phyloP scores from a whole-genome alignment of 2,888 invertebrate species.

The Automeris io region DNA sequence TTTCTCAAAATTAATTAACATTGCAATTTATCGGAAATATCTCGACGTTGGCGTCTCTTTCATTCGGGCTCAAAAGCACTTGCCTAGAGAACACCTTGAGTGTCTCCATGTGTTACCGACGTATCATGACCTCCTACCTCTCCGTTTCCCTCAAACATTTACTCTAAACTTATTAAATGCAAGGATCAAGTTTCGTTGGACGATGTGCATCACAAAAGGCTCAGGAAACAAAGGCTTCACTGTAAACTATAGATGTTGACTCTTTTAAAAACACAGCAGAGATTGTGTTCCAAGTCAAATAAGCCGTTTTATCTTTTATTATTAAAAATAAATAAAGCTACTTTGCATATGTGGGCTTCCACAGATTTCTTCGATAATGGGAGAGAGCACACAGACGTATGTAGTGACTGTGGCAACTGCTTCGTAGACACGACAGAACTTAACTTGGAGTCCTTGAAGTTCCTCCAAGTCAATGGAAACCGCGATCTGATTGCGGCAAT shows the following conservation, averaged over 20 bases:
- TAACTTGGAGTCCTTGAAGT: too few relatives aligned
- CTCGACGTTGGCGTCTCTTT: constrained; percentile 9
- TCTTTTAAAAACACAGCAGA: too few relatives aligned
- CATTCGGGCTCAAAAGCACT: constrained; percentile 9
- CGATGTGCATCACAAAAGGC: background rate
- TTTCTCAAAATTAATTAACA: constrained; percentile 12
- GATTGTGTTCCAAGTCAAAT: too few relatives aligned
- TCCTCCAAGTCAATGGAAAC: too few relatives aligned
- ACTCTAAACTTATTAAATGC: background rate
- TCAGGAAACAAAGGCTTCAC: background rate
- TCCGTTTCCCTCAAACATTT: background rate
- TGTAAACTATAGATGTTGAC: background rate
- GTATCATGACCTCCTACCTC: constrained; percentile 19
- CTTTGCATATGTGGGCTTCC: too few relatives aligned
- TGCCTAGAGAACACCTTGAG: constrained; percentile 8
- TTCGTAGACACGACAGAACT: too few relatives aligned
- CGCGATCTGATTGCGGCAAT: too few relatives aligned
- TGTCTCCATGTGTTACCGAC: constrained; percentile 22
- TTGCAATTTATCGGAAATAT: constrained; percentile 12
- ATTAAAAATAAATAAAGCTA: too few relatives aligned
- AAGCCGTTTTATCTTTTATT: too few relatives aligned
- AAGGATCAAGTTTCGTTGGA: background rate
- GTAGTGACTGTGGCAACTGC: too few relatives aligned
- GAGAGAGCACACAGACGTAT: too few relatives aligned
- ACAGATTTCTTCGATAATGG: too few relatives aligned